Percentiles rank a stretch among this genome's conserved stretches.
Evolutionary conservation across 2,888 invertebrate genomes (phyloP).

Genomic region (Brassicogethes aeneus): DNA sequence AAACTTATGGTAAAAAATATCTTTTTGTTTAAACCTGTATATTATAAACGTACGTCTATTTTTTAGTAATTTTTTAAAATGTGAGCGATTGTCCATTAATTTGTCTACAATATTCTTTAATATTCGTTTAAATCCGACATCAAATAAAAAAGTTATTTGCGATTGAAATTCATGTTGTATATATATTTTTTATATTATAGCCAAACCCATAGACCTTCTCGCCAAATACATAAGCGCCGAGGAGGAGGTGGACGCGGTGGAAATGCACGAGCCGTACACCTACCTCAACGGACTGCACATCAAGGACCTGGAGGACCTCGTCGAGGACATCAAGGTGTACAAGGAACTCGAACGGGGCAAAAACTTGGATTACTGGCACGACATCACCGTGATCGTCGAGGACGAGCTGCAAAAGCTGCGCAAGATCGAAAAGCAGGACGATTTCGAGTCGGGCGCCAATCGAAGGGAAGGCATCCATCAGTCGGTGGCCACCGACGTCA

Average conservation of each 20-base stretch:
- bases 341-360: constrained; percentile 84
- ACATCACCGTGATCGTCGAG: constrained; percentile 89
- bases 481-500: constrained; percentile 85
- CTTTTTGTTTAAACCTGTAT: too few relatives aligned
- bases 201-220: constrained; percentile 95
- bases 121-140: too few relatives aligned
- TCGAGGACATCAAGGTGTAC: constrained; percentile 94
- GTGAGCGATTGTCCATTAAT: too few relatives aligned
- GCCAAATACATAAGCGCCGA: constrained; percentile 93
- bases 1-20: too few relatives aligned
- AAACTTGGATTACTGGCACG: constrained; percentile 90
- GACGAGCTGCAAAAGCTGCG: constrained; percentile 85
- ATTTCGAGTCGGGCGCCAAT: constrained; percentile 48
- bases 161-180: too few relatives aligned
- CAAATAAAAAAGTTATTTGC: too few relatives aligned
- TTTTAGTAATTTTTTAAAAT: too few relatives aligned
- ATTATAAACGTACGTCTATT: too few relatives aligned
- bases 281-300: constrained; percentile 85
- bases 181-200: constrained; percentile 35
- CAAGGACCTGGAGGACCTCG: constrained; percentile 88
- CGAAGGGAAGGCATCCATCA: constrained; percentile 66
- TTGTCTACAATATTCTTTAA: too few relatives aligned
- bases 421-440: constrained; percentile 57
- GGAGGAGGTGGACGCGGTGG: constrained; percentile 83
- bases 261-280: constrained; percentile 97